Conservation (phyloP, 1,140 invertebrate species). For the Ceratosolen fusciceps region DNA sequence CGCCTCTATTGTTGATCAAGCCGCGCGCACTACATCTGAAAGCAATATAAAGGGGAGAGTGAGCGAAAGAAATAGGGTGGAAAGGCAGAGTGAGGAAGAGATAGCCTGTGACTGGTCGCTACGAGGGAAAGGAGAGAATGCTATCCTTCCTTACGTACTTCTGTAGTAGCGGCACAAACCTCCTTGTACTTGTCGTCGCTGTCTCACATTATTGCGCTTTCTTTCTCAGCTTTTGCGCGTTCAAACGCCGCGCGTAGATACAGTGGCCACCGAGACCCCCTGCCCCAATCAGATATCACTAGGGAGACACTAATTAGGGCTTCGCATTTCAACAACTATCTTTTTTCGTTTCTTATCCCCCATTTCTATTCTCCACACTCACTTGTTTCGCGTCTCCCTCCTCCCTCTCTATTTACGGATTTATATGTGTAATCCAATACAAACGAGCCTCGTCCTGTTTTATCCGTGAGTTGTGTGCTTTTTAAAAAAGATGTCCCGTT, state of each 20-base stretch:
- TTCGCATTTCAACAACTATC: slow-evolving; percentile 34
- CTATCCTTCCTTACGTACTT: slow-evolving; percentile 20
- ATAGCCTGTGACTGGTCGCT: too few relatives aligned
- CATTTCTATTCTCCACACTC: neutral
- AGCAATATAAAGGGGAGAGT: neutral
- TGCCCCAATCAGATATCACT: slow-evolving; percentile 47
- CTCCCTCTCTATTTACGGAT: neutral
- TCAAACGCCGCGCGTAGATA: neutral
- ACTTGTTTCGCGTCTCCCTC: neutral
- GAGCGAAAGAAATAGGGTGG: neutral
- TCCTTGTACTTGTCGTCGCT: neutral
- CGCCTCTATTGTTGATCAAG: slow-evolving; percentile 55
- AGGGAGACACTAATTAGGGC: slow-evolving; percentile 50
- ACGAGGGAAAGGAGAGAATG: too few relatives aligned
- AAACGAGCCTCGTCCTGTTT: neutral
- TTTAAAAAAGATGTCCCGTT: slow-evolving; percentile 14
- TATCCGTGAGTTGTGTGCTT: neutral
- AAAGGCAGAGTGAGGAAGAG: neutral
- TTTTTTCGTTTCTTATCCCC: neutral
- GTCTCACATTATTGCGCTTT: slow-evolving; percentile 47
- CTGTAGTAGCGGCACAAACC: neutral
- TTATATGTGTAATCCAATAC: neutral
- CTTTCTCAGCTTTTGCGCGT: neutral
- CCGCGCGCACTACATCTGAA: slow-evolving; percentile 5
- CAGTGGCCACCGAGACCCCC: neutral